phyloP scores from a whole-genome alignment of 2,113 vertebrate genomes.

The Passer montanus region DNA sequence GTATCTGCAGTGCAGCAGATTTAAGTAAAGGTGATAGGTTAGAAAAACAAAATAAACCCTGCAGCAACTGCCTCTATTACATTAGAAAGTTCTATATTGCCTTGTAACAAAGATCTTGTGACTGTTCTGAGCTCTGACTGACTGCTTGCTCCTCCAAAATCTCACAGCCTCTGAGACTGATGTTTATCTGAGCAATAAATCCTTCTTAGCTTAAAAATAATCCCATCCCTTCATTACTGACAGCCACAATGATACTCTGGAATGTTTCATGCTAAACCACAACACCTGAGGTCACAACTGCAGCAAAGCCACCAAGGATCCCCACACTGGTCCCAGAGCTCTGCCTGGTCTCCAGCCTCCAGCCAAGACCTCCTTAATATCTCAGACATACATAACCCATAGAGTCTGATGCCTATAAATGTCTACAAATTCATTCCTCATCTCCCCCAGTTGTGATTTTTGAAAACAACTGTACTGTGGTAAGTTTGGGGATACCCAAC shows the following conservation, averaged over 20 bases:
- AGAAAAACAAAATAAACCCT: neutral
- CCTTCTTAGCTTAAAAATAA: neutral
- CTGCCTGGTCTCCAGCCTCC: neutral
- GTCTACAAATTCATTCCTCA: neutral
- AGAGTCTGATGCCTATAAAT: neutral
- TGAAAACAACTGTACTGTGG: neutral
- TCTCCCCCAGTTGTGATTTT: neutral
- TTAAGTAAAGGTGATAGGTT: neutral
- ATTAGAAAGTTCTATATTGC: neutral
- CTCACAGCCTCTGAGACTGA: neutral
- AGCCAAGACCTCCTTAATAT: neutral
- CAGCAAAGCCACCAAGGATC: neutral
- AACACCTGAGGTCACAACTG: fast-evolving
- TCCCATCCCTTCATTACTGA: neutral
- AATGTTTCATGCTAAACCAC: fast-evolving
- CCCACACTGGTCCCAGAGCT: neutral
- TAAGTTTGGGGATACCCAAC: neutral
- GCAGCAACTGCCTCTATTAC: neutral
- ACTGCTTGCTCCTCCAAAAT: neutral
- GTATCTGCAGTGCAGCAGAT: neutral
- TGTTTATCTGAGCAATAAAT: neutral
- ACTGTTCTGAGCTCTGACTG: neutral
- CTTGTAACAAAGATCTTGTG: neutral
- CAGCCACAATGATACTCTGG: neutral
- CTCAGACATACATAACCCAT: neutral